phyloP scores from a whole-genome alignment of 2,113 vertebrate species.

The Menura novaehollandiae region DNA sequence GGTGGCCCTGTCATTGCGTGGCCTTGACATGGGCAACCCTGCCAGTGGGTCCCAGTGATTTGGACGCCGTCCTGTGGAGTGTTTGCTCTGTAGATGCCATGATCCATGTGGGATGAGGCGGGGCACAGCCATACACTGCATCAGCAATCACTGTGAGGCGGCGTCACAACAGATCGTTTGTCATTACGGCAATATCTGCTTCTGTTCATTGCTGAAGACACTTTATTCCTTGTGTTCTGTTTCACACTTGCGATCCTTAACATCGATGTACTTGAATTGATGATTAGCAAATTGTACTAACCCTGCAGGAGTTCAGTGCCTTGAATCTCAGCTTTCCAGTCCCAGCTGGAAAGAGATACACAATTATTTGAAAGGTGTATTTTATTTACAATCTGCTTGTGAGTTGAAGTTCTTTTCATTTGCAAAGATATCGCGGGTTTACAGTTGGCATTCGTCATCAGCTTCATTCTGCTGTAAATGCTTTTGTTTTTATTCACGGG shows the following conservation, averaged over 20 bases:
- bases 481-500: conserved; percentile 55
- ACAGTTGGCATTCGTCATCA: conserved; percentile 13
- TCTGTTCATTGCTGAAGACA: conserved; percentile 57
- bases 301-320: conserved; percentile 85
- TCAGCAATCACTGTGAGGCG: conserved; percentile 75
- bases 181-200: conserved; percentile 18
- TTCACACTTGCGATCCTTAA: conserved; percentile 32
- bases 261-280: conserved; percentile 62
- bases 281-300: conserved; percentile 61
- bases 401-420: conserved; percentile 49
- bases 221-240: conserved; percentile 59
- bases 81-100: conserved; percentile 35
- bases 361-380: conserved; percentile 64
- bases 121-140: conserved; percentile 60
- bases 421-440: conserved; percentile 18
- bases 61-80: not conserved
- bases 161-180: conserved; percentile 3
- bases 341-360: conserved; percentile 72
- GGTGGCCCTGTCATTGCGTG: not conserved
- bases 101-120: conserved; percentile 7
- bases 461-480: conserved; percentile 70
- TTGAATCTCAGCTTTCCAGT: conserved; percentile 80
- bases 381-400: conserved; percentile 61
- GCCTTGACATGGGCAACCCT: not conserved
- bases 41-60: rapidly evolving